Evolutionary conservation across 2,888 invertebrate species (phyloP).

Genomic region (Calameuta pallipes): DNA sequence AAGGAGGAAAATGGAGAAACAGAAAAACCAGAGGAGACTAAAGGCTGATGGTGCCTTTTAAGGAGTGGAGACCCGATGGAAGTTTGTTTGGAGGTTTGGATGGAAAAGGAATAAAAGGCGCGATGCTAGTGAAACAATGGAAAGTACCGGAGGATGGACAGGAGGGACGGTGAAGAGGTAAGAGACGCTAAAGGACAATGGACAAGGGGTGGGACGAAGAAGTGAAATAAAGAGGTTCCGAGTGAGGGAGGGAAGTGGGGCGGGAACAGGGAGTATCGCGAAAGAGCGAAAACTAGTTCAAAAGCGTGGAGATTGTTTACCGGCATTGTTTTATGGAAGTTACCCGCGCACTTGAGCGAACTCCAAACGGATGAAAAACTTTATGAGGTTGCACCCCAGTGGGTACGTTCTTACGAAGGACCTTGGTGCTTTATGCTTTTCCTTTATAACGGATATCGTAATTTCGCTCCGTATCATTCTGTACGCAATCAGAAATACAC

Average conservation of each 20-base stretch:
- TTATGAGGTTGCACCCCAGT: not conserved
- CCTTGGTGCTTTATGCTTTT: not conserved
- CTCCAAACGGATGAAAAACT: conserved; percentile 26
- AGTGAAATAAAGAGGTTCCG: not conserved
- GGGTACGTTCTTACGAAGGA: not conserved
- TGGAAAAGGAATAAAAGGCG: not conserved
- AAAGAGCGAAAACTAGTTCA: conserved; percentile 29
- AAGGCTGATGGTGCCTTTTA: not conserved
- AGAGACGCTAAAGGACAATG: not conserved
- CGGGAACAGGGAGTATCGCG: conserved; percentile 23
- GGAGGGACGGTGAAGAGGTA: conserved; percentile 2
- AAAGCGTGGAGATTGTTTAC: conserved; percentile 32
- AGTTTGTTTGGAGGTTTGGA: not conserved
- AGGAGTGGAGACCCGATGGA: not conserved
- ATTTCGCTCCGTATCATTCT: not conserved
- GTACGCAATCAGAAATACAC: not conserved
- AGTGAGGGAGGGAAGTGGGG: not conserved
- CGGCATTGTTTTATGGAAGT: conserved; percentile 27
- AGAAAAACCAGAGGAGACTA: not conserved
- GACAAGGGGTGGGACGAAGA: not conserved
- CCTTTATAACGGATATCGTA: not conserved
- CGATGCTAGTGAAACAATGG: conserved; percentile 2
- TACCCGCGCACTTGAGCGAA: conserved; percentile 18
- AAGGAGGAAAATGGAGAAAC: not conserved
- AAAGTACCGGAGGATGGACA: conserved; percentile 6